Conservation (phyloP, 2,113 vertebrate species). For the Ammospiza nelsoni region DNA sequence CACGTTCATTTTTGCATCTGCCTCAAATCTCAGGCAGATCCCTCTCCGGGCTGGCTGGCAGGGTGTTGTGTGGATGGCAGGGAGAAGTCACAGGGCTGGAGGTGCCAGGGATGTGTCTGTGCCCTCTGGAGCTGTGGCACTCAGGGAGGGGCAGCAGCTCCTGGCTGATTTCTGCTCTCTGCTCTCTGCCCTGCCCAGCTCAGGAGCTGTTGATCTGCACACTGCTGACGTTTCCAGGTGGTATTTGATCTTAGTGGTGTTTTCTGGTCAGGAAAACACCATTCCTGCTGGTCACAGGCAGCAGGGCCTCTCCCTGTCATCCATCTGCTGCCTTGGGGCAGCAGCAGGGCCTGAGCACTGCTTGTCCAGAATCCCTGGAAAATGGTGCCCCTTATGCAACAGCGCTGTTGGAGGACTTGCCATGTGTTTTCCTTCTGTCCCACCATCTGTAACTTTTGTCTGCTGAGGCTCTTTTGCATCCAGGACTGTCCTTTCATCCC, state of each 20-base stretch:
- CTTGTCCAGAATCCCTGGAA: background rate
- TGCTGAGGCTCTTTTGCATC: background rate
- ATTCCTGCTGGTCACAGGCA: background rate
- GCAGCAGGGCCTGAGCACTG: background rate
- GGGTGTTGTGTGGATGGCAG: background rate
- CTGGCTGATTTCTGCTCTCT: background rate
- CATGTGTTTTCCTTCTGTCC: constrained; percentile 6
- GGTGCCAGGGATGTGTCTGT: background rate
- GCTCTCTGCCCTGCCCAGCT: background rate
- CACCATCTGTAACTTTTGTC: background rate
- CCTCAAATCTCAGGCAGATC: background rate
- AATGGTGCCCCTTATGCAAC: background rate
- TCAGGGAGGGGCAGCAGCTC: background rate
- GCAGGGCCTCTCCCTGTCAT: background rate
- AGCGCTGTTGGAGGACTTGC: background rate
- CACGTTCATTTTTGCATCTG: background rate
- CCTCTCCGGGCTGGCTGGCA: background rate
- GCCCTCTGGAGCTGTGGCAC: accelerated
- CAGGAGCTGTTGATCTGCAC: background rate
- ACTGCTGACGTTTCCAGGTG: accelerated
- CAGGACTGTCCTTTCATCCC: background rate
- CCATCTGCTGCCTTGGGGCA: background rate
- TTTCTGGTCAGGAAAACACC: background rate
- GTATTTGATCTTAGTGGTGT: background rate
- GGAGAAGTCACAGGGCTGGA: background rate